Percentiles rank a stretch among this genome's conserved stretches.
Evolutionary conservation across 2,888 invertebrate species (phyloP).

Genomic region (Ditula angustiorana): DNA sequence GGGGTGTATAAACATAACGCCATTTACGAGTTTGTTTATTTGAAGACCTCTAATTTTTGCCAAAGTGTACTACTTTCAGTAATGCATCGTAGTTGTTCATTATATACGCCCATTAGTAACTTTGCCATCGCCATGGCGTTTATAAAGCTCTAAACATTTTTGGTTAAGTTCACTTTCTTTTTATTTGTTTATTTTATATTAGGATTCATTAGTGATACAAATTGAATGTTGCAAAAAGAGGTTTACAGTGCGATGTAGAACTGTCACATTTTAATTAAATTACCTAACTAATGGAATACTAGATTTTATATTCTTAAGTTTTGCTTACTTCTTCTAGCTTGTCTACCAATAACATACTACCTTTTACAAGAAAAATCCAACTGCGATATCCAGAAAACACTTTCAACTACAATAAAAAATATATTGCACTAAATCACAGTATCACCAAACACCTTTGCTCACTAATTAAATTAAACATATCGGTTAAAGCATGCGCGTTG

Average conservation of each 20-base stretch:
- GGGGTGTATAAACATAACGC: too few species aligned
- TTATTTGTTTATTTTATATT: too few species aligned
- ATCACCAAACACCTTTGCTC: slow-evolving; percentile 62
- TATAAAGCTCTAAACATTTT: too few species aligned
- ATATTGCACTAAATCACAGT: slow-evolving; percentile 74
- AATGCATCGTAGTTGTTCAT: too few species aligned
- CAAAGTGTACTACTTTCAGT: too few species aligned
- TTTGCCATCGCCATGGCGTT: too few species aligned
- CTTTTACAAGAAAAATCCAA: slow-evolving; percentile 56
- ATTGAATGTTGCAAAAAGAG: background rate
- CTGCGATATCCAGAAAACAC: slow-evolving; percentile 51
- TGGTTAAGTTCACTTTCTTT: too few species aligned
- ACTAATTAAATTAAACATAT: slow-evolving; percentile 80
- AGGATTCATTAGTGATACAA: too few species aligned
- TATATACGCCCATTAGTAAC: too few species aligned
- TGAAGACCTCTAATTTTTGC: too few species aligned
- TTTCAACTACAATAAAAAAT: slow-evolving; percentile 50
- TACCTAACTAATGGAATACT: slow-evolving; percentile 22
- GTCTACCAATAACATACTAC: slow-evolving; percentile 50
- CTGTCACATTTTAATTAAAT: slow-evolving; percentile 43
- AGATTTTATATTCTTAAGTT: background rate
- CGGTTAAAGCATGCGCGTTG: slow-evolving; percentile 71
- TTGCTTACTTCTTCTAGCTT: background rate
- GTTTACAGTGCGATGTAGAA: background rate
- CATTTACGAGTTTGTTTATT: too few species aligned